Evolutionary conservation across 2,797 vertebrate genomes (phyloP).

Genomic region (Spinus olivaceus): DNA sequence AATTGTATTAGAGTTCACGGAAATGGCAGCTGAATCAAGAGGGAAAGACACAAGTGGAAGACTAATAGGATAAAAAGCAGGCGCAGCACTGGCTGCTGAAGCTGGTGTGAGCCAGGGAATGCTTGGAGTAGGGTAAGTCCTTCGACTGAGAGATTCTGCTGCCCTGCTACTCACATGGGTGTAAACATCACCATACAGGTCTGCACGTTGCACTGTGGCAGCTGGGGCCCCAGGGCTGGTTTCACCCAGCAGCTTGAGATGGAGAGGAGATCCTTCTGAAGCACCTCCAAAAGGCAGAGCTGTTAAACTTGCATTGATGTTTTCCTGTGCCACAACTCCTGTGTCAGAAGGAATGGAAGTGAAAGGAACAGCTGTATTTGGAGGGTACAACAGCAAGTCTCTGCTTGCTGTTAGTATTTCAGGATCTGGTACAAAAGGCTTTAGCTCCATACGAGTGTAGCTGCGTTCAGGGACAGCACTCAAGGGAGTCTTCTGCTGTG

Average conservation of each 20-base stretch:
- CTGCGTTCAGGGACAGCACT: not conserved
- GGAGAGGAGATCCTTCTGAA: not conserved
- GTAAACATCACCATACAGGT: not conserved
- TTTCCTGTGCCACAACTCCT: not conserved
- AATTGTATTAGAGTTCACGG: not conserved
- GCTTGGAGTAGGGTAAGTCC: not conserved
- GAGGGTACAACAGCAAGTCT: conserved; percentile 42
- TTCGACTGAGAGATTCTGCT: not conserved
- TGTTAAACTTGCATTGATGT: not conserved
- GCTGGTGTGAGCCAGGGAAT: not conserved
- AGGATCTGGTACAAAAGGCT: conserved; percentile 23
- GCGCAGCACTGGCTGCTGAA: not conserved
- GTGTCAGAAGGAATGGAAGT: conserved; percentile 26
- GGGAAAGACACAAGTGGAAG: not conserved
- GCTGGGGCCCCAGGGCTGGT: not conserved
- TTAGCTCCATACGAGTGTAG: not conserved
- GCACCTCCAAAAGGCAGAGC: not conserved
- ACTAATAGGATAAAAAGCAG: not conserved
- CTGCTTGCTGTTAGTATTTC: conserved; percentile 24
- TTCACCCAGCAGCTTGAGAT: not conserved
- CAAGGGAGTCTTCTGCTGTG: not conserved
- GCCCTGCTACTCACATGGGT: not conserved
- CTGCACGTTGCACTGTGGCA: not conserved
- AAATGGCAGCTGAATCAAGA: not conserved
- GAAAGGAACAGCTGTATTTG: conserved; percentile 24